Conservation (phyloP, 1,140 invertebrate species). For the Amphibalanus amphitrite region DNA sequence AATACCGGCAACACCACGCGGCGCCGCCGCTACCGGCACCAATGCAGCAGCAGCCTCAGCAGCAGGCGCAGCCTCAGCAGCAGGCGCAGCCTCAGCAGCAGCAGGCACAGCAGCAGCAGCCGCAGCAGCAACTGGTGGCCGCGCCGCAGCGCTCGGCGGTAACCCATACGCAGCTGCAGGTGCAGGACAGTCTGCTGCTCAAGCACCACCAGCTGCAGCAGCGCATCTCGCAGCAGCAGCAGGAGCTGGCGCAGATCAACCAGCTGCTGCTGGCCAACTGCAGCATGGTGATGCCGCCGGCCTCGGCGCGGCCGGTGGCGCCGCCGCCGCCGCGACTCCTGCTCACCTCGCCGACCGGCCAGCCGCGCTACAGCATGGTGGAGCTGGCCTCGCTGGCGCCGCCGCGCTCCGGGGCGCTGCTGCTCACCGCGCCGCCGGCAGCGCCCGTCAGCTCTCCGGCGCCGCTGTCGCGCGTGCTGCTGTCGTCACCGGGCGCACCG, state of each 20-base stretch:
- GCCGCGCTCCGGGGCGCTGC: too few species aligned
- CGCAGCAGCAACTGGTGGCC: too few species aligned
- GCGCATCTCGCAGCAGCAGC: conserved; percentile 64
- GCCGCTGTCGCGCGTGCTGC: too few species aligned
- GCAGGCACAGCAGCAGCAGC: too few species aligned
- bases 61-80: too few species aligned
- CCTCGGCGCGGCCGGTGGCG: too few species aligned
- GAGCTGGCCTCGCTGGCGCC: conserved; percentile 11
- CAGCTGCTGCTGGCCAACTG: conserved; percentile 45
- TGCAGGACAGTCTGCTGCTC: conserved; percentile 54
- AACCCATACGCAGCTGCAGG: conserved; percentile 38
- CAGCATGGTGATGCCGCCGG: background rate
- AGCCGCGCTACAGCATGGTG: conserved; percentile 1
- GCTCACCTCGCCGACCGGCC: background rate
- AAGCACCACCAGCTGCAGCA: conserved; percentile 69
- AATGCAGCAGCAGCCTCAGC: too few species aligned
- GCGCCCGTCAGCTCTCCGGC: too few species aligned
- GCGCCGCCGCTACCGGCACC: background rate
- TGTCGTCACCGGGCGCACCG: too few species aligned
- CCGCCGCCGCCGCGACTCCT: background rate
- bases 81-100: too few species aligned
- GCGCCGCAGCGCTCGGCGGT: conserved; percentile 30
- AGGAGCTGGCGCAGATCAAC: conserved; percentile 58
- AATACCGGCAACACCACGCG: conserved; percentile 4
- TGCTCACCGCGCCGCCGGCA: too few species aligned